Evolutionary conservation across 35 echinoderm and acorn worm species (phyloP).

Genomic region (Lytechinus variegatus): DNA sequence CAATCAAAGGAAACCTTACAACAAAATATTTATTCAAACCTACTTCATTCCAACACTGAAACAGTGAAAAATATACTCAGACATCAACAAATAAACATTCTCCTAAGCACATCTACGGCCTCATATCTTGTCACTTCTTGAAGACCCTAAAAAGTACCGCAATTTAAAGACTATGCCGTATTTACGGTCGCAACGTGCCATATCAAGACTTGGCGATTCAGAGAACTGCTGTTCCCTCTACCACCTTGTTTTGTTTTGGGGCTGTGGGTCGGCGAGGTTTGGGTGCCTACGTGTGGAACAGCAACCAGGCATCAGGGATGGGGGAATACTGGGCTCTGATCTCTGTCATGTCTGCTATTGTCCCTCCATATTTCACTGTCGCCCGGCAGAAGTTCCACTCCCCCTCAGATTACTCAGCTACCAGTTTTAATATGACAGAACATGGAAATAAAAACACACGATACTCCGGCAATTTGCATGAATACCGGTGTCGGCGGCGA

Average conservation of each 20-base stretch:
- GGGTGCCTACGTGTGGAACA: conserved; percentile 45
- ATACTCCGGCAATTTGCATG: background rate
- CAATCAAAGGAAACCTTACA: background rate
- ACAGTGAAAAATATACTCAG: background rate
- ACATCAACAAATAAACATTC: background rate
- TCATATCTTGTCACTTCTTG: background rate
- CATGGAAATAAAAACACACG: background rate
- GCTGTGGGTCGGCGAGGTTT: background rate
- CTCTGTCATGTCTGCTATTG: conserved; percentile 19
- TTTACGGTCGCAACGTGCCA: background rate
- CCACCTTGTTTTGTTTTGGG: conserved; percentile 30
- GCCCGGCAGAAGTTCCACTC: background rate
- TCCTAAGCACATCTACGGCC: background rate
- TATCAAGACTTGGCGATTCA: background rate
- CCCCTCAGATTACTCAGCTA: conserved; percentile 8
- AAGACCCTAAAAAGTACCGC: background rate
- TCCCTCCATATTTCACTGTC: conserved; percentile 49
- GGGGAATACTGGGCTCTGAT: conserved; percentile 33
- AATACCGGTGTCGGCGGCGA: background rate
- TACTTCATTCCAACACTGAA: background rate
- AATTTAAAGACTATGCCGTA: background rate
- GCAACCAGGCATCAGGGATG: background rate
- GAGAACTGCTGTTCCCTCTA: background rate
- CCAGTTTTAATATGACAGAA: background rate
- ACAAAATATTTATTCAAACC: conserved; percentile 20